A percentile compares a stretch with the other conserved stretches of the same genome.
phyloP scores from a whole-genome alignment of 2,113 vertebrate species.

The Todiramphus saurophagus region DNA sequence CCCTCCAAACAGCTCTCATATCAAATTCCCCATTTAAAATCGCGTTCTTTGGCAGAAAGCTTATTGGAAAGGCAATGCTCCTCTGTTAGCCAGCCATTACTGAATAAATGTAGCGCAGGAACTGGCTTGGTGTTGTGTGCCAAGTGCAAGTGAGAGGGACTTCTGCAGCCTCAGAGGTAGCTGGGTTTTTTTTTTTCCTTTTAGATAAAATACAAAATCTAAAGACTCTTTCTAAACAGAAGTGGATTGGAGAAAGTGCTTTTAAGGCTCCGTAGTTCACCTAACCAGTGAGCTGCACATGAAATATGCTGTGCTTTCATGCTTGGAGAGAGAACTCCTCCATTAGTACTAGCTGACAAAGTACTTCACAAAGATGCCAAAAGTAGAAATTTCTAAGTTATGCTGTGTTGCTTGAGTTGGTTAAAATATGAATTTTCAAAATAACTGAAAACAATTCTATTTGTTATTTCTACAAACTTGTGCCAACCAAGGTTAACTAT shows the following conservation, averaged over 20 bases:
- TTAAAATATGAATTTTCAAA: neutral
- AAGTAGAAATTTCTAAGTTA: neutral
- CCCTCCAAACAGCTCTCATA: neutral
- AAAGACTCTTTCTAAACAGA: neutral
- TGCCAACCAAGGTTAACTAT: too few species aligned
- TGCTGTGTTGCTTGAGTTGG: neutral
- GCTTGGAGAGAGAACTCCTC: neutral
- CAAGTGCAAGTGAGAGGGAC: neutral
- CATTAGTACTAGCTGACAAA: neutral
- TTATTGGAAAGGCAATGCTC: neutral
- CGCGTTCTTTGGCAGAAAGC: neutral
- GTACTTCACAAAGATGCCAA: neutral
- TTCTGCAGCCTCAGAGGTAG: neutral
- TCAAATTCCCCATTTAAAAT: neutral
- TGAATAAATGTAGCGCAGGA: neutral
- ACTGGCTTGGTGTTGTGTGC: neutral
- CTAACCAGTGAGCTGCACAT: neutral
- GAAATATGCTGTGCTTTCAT: constrained; percentile 25
- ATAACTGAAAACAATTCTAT: neutral
- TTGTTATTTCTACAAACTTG: neutral
- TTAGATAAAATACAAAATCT: neutral
- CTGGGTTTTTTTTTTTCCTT: neutral
- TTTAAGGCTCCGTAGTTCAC: constrained; percentile 3
- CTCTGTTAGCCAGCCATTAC: neutral
- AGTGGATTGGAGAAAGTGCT: neutral